These are phyloP conservation scores for Dendronephthya gigantea DNA, from an alignment of 64 coral and sea anemone genomes.

Conservation along the genomic window DNA sequence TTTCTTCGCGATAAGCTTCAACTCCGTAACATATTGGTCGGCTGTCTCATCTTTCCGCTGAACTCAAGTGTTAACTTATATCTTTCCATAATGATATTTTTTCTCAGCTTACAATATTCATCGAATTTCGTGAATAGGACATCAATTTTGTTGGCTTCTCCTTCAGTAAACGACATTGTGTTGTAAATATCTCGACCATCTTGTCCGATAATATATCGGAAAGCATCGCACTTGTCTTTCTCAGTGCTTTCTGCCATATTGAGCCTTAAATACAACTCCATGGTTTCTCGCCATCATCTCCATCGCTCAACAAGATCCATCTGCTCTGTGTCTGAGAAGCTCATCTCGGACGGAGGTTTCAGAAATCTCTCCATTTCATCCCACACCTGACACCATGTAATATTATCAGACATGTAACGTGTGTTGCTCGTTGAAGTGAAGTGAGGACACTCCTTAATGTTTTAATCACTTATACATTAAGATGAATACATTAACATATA, in stretches of 20 bases:
- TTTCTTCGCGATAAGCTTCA: conserved; percentile 1
- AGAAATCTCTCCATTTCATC: conserved; percentile 27
- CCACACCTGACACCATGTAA: conserved; percentile 40
- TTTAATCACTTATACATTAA: too few relatives aligned
- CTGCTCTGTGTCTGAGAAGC: conserved; percentile 29
- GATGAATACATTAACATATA: too few relatives aligned
- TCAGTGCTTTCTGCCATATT: conserved; percentile 20
- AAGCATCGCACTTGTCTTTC: conserved; percentile 21
- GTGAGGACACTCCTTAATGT: too few relatives aligned
- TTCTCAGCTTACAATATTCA: conserved; percentile 30
- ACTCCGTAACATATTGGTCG: conserved; percentile 29
- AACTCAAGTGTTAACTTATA: conserved; percentile 30
- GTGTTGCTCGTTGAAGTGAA: too few relatives aligned
- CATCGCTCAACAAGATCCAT: conserved; percentile 19
- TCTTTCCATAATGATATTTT: conserved; percentile 43
- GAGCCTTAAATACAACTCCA: conserved; percentile 30
- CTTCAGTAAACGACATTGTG: conserved; percentile 18
- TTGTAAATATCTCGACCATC: conserved; percentile 35
- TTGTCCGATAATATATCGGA: conserved; percentile 34
- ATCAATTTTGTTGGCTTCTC: conserved; percentile 24
- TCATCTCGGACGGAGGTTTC: conserved; percentile 26
- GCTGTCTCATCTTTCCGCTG: conserved; percentile 33
- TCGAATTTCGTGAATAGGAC: conserved; percentile 27
- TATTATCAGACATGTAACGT: too few relatives aligned
- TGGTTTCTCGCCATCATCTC: conserved; percentile 32